These are phyloP conservation scores for Tetanocera ferruginea DNA, from an alignment of 2,888 invertebrate species.

Conservation along the genomic window DNA sequence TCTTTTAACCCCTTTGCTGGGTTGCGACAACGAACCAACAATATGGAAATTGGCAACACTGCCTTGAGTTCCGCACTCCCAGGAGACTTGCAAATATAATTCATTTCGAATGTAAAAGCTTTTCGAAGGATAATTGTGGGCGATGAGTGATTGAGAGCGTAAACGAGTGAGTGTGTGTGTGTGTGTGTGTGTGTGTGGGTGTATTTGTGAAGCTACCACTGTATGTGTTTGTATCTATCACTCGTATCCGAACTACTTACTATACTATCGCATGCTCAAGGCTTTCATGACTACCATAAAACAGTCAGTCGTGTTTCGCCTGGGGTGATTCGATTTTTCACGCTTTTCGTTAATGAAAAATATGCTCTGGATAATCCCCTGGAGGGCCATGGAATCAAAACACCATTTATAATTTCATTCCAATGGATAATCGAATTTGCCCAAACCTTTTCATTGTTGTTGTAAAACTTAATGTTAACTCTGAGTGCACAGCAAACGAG, in stretches of 20 bases:
- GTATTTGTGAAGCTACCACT: not conserved
- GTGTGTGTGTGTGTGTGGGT: not conserved
- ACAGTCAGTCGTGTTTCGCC: not conserved
- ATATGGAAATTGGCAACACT: conserved; percentile 19
- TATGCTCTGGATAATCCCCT: conserved; percentile 26
- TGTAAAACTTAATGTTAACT: not conserved
- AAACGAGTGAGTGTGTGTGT: conserved; percentile 13
- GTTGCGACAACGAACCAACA: not conserved
- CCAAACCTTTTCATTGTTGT: conserved; percentile 3
- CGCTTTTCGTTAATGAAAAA: conserved; percentile 32
- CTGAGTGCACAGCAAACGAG: too few species aligned
- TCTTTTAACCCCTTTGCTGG: conserved; percentile 24
- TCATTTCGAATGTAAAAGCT: conserved; percentile 22
- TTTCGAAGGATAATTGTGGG: conserved; percentile 34
- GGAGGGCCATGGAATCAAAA: conserved; percentile 30
- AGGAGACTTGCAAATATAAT: conserved; percentile 17
- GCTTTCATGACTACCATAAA: not conserved
- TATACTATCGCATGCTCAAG: not conserved
- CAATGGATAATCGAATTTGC: conserved; percentile 34
- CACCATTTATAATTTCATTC: conserved; percentile 36
- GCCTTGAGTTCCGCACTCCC: conserved; percentile 4
- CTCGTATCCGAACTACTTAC: too few species aligned
- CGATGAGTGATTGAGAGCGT: conserved; percentile 26
- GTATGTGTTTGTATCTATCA: not conserved
- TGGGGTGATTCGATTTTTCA: conserved; percentile 18